Base-by-base conservation (phyloP, 1,140 invertebrate genomes). In the Zaprionus capensis region DNA sequence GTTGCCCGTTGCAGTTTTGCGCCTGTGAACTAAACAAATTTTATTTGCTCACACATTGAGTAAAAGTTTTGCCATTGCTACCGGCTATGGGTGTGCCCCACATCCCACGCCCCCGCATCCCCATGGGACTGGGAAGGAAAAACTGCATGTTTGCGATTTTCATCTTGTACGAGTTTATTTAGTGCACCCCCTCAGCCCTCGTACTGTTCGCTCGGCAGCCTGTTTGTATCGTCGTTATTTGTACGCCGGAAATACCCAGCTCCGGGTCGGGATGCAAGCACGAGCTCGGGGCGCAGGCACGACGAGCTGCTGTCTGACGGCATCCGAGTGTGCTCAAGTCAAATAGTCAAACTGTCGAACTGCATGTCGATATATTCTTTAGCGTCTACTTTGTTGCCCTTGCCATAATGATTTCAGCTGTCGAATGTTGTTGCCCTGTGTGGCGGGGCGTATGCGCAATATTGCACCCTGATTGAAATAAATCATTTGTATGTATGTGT, bases 301-400 rank as follows among this genome's bases (percentile, higher is more conserved):
- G 20, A 24, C 64, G 56, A 17, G 53, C 64, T 53, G 53, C 67
- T 61, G 74, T 66, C 67, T 66, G 62, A n/a, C 38, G 63, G 70
- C 75, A 77, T 86, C 79, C 82, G 75, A 81, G 71, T 71, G 63
- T 69, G 79, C 78, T 87, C 76, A 88, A 87, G 83, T 87, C 83
- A 88, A 87, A 87, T 83, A 87, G 83, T 88, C 84, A 83, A 88
- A 87, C 84, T 87, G 83, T 87, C 83, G 78, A 83, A 73, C 74
- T 68, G 81, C 71, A 81, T 88, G 78, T 83, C 84, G 84, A 73
- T 70, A 80, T 75, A 80, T 87, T 78, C 71, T 78, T 83, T 82
- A 80, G 69, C 70, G 65, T 86, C 72, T 71, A 77, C 66, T 82
- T 71, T 68, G 26, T 24, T 57, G n/a, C 20, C 28, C 26, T 38